Conservation (phyloP, 2,113 vertebrate species). For the Ardeotis arabs region DNA sequence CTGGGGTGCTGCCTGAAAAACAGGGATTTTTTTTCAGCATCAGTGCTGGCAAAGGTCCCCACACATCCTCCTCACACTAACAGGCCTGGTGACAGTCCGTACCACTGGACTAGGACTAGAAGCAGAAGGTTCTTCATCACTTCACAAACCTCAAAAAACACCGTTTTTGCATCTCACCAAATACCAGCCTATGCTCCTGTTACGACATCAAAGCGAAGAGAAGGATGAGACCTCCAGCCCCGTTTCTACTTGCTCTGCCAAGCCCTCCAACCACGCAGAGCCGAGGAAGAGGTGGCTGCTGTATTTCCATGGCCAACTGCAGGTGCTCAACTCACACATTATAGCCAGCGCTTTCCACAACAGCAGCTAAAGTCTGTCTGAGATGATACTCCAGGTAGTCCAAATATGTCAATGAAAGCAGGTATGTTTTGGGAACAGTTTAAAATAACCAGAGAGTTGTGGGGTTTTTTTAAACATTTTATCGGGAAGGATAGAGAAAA, state of each 20-base stretch:
- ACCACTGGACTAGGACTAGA: neutral
- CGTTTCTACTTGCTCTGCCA: neutral
- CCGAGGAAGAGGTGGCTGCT: neutral
- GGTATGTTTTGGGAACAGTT: neutral
- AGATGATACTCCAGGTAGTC: neutral
- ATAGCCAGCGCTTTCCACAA: neutral
- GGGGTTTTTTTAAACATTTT: neutral
- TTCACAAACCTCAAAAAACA: neutral
- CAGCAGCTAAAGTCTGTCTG: neutral
- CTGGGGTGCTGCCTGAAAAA: neutral
- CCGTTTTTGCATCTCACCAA: neutral
- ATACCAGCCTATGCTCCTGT: neutral
- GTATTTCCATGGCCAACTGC: neutral
- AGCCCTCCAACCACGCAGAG: neutral
- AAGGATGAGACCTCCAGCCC: neutral
- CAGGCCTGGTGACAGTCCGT: neutral
- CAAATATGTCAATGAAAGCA: neutral
- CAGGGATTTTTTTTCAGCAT: neutral
- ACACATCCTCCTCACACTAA: neutral
- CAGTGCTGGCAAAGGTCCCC: neutral
- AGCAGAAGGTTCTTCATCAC: neutral
- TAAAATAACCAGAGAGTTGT: neutral
- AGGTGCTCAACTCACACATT: neutral
- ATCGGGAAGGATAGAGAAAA: neutral
- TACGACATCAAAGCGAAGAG: neutral